A percentile compares a stretch with the other conserved stretches of the same genome.
Evolutionary conservation across 2,888 invertebrate genomes (phyloP).

Genomic region (Nycteola revayana): DNA sequence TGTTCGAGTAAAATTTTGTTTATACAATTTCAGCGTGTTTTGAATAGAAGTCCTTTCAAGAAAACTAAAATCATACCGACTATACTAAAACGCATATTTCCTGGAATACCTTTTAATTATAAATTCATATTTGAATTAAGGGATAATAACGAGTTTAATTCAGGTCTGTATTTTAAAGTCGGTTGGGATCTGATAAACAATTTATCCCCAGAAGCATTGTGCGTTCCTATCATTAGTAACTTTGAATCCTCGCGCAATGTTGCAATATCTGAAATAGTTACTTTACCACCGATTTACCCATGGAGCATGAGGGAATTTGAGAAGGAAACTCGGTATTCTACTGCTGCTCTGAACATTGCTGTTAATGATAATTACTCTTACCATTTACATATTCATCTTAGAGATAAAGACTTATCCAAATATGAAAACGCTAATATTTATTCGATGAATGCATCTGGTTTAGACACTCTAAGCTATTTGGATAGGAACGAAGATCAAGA

Average conservation of each 20-base stretch:
- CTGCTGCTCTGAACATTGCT: constrained; percentile 38
- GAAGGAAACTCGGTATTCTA: constrained; percentile 41
- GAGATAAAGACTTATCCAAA: constrained; percentile 34
- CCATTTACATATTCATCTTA: constrained; percentile 50
- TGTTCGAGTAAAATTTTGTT: constrained; percentile 42
- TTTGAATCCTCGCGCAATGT: constrained; percentile 34
- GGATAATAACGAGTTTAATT: constrained; percentile 38
- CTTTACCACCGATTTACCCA: constrained; percentile 50
- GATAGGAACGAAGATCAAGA: constrained; percentile 20
- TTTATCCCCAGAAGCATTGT: constrained; percentile 40
- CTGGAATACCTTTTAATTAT: constrained; percentile 50
- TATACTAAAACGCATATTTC: constrained; percentile 48
- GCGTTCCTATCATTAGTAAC: constrained; percentile 46
- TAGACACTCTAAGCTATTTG: constrained; percentile 39
- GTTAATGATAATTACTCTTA: constrained; percentile 43
- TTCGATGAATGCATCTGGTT: constrained; percentile 36
- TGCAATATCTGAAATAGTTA: constrained; percentile 42
- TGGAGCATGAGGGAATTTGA: constrained; percentile 65
- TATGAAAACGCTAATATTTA: constrained; percentile 23
- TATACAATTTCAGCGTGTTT: constrained; percentile 48
- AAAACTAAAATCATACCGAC: constrained; percentile 43
- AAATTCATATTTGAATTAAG: constrained; percentile 48
- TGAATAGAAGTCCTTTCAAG: constrained; percentile 44
- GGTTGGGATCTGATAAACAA: constrained; percentile 36
- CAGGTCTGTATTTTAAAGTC: constrained; percentile 53